A percentile compares a stretch with the other conserved stretches of the same genome.
These are phyloP conservation scores for Drosophila elegans DNA, from an alignment of 1,140 invertebrate genomes.

Conservation along the genomic window DNA sequence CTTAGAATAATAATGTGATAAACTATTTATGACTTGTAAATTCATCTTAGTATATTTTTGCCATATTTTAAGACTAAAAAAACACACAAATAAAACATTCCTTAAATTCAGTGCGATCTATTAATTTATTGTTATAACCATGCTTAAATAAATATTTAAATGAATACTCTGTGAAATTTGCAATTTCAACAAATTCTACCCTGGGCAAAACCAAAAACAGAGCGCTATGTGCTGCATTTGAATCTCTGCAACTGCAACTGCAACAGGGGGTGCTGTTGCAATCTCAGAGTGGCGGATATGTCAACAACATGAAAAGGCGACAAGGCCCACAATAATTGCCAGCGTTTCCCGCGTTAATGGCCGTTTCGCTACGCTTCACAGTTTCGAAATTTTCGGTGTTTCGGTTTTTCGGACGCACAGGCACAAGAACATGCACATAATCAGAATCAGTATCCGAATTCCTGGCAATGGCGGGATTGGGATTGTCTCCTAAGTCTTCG, in stretches of 20 bases:
- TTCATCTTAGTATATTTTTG: no score
- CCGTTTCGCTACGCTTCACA: slow-evolving; percentile 58
- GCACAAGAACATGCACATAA: not conserved
- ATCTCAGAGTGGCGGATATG: slow-evolving; percentile 15
- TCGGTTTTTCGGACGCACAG: slow-evolving; percentile 8
- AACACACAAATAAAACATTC: no score
- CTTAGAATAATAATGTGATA: no score
- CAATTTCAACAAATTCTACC: not conserved
- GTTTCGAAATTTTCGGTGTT: not conserved
- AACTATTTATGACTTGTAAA: no score
- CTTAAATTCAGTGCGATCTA: no score
- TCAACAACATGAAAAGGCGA: slow-evolving; percentile 29
- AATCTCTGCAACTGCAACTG: not conserved
- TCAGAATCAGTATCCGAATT: slow-evolving; percentile 21
- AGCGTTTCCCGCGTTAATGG: slow-evolving; percentile 45
- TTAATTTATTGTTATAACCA: no score
- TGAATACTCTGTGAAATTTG: no score
- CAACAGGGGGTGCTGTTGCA: not conserved
- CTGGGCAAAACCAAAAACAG: not conserved
- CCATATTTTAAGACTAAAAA: no score
- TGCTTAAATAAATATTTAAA: no score
- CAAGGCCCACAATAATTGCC: slow-evolving; percentile 50
- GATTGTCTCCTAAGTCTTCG: slow-evolving; percentile 55
- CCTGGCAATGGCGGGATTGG: slow-evolving; percentile 53
- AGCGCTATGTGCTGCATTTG: not conserved